phyloP scores from a whole-genome alignment of 2,888 invertebrate genomes.

The Mantis religiosa region DNA sequence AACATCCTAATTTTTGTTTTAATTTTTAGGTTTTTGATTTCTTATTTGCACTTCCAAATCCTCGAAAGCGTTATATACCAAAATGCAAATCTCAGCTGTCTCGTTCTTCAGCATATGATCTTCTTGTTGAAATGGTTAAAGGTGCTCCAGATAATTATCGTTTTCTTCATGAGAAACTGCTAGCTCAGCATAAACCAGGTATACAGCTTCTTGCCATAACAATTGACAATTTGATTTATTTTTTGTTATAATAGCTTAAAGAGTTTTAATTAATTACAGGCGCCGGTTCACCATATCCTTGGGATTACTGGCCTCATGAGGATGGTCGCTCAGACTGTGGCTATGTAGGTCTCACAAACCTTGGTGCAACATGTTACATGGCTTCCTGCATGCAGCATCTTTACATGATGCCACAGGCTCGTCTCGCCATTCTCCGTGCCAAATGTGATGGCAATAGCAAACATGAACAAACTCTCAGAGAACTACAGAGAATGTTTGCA shows the following conservation, averaged over 20 bases:
- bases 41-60: constrained; percentile 85
- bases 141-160: constrained; percentile 82
- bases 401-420: constrained; percentile 94
- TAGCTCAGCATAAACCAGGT: constrained; percentile 82
- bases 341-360: constrained; percentile 88
- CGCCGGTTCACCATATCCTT: constrained; percentile 80
- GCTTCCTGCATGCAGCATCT: constrained; percentile 96
- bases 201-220: background rate
- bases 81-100: constrained; percentile 91
- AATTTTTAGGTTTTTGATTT: constrained; percentile 70
- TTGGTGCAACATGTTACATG: constrained; percentile 97
- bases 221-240: background rate
- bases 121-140: constrained; percentile 82
- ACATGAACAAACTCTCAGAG: constrained; percentile 77
- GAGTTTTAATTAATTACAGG: constrained; percentile 43
- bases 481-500: constrained; percentile 93
- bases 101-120: constrained; percentile 85
- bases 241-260: background rate
- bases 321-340: constrained; percentile 92
- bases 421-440: constrained; percentile 76
- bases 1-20: background rate
- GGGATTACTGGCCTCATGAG: constrained; percentile 98
- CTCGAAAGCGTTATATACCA: constrained; percentile 77
- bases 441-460: constrained; percentile 69
- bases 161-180: constrained; percentile 73